Evolutionary conservation across 2,888 invertebrate species (phyloP), one percentile per base, ranked within the genome.

Genomic region (Mechanitis mazaeus): DNA sequence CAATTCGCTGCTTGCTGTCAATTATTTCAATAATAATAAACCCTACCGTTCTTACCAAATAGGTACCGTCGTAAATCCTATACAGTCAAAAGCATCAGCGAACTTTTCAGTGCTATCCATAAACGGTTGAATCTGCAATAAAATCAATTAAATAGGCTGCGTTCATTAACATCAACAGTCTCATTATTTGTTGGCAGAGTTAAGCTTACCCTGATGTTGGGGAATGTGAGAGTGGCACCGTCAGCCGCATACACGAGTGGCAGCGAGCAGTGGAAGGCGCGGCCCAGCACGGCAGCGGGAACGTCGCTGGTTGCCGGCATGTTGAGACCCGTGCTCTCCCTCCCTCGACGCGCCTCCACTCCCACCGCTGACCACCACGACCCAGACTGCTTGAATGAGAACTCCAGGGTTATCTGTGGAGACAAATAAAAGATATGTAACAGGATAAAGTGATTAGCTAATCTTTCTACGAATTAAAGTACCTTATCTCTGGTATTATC

Each of bases 21-120:
- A 35, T 35, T 5, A 35, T 35, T 5, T 35, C 1, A 35, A 35
- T 35, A 35, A 35, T 35, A 35, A 35, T 35, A 35, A 35, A 35
- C 35, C 6, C 6, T 35, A 5, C 31, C 5, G 3, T n/a, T 50
- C 81, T 78, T 68, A 90, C 96, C 97, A 96, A 72, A 99, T 98
- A 4, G 97, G 96, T 9, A 94, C 93, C 1, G 97, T 94, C 68
- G 97, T 97, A 80, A 98, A 98, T 20, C 95, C 95, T 56, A 96
- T 93, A 77, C 98, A 98, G 76, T 98, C 96, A 78, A 96, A 96
- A 0, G 95, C 92, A 72, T 95, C 94, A 11, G 92, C 91, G 73
- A 97, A 97, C 63, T 80, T 80, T 54, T 84, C 84, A 0, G 83
- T 85, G 45, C 83, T 91, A 63, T 91, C 90, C 79, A 93, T 85